Evolutionary conservation across 2,797 vertebrate species (phyloP).

Genomic region (Pterois miles): DNA sequence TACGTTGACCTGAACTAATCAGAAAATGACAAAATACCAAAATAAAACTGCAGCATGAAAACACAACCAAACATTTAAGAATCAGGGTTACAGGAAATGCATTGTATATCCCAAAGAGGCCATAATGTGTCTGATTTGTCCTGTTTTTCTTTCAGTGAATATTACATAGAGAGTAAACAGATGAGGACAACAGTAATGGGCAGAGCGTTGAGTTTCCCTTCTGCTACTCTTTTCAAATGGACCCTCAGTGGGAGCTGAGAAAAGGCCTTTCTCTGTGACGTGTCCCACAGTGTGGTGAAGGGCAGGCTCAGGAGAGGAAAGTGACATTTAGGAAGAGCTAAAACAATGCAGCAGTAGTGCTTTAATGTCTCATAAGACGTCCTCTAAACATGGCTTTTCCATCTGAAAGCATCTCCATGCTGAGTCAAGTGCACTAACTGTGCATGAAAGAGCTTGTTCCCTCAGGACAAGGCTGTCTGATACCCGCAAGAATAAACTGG

Average conservation of each 20-base stretch:
- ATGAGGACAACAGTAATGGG: conserved; percentile 58
- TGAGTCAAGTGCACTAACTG: conserved; percentile 88
- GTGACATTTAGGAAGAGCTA: conserved; percentile 84
- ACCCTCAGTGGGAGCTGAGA: conserved; percentile 65
- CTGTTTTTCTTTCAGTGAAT: conserved; percentile 58
- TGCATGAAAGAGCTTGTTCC: conserved; percentile 83
- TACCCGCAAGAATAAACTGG: conserved; percentile 84
- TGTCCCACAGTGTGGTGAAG: conserved; percentile 70
- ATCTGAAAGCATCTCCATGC: conserved; percentile 82
- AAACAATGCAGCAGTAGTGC: conserved; percentile 82
- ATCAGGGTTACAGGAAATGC: not conserved
- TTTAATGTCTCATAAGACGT: conserved; percentile 84
- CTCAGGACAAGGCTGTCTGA: conserved; percentile 80
- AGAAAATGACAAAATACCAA: not conserved
- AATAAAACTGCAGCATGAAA: not conserved
- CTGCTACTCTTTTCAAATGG: conserved; percentile 55
- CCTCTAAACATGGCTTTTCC: conserved; percentile 88
- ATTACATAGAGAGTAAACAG: conserved; percentile 67
- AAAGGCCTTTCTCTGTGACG: conserved; percentile 62
- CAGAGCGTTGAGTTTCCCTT: conserved; percentile 31
- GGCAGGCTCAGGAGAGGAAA: conserved; percentile 81
- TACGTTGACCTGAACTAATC: not conserved
- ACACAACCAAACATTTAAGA: not conserved
- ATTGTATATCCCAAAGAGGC: conserved; percentile 23
- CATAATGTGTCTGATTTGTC: conserved; percentile 60